Evolutionary conservation across 2,888 invertebrate genomes (phyloP), one percentile per base, ranked within the genome.

Genomic region (Teleiodes luculella): DNA sequence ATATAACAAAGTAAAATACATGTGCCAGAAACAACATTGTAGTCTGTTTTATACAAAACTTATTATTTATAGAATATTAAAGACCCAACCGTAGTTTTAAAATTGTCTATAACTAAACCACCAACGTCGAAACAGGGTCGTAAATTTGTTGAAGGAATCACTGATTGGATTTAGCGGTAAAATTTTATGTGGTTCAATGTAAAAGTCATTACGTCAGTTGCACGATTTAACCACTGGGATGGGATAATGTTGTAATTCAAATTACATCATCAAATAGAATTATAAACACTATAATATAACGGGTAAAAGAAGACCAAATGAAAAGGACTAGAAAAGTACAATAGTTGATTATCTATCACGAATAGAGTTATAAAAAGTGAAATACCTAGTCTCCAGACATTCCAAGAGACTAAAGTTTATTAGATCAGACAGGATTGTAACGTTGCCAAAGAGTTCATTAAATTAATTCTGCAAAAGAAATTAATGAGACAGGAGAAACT

Each of bases 381-480:
- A 16, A 18, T 37, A 14, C 10, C 8, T 10, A 39, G 35, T 4
- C 16, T 16, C 39, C 18, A 39, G 18, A 20, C 39, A 18, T 10
- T 18, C n/a, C 8, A 28, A n/a, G 13, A 37, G 37, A 13, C 39
- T 13, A 48, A 39, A 33, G 14, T 33, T 55, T 46, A 55, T 55
- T 52, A 37, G 46, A 37, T 41, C 33, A 20, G 55, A 55, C 55
- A 52, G 4, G 47, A 39, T 35, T 18, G 48, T 36, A 14, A 31
- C 51, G 11, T 24, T 55, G 55, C 55, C 55, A 55, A 47, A 46
- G 36, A 51, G 13, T 47, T 37, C 14, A 39, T 51, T 31, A 46
- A 55, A 47, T 28, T 46, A 37, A 51, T 39, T 37, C 35, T 24
- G 13, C 11, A 33, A 47, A 14, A 31, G 13, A 51, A 46, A 10